Conservation (phyloP, 1,140 invertebrate genomes). For the Meloidogyne hapla region DNA sequence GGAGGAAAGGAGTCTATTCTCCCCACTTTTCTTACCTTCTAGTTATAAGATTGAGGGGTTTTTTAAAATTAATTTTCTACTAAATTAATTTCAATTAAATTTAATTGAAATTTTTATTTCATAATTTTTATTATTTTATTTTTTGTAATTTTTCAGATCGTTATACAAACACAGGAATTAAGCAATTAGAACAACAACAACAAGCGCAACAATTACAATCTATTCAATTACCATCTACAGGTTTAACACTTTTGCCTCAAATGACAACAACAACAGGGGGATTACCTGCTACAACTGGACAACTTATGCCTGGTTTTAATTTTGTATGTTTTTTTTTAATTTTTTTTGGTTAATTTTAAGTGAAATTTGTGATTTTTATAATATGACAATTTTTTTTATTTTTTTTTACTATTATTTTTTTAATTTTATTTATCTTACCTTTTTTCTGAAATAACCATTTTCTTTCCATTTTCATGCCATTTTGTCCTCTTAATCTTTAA, state of each 20-base stretch:
- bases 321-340: constrained; percentile 9
- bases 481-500: too few relatives aligned
- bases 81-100: too few relatives aligned
- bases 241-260: background rate
- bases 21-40: too few relatives aligned
- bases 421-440: background rate
- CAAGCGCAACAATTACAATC: constrained; percentile 9
- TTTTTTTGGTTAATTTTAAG: too few relatives aligned
- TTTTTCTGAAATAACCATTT: background rate
- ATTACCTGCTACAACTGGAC: background rate
- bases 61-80: too few relatives aligned
- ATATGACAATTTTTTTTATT: too few relatives aligned
- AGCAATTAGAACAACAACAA: constrained; percentile 14
- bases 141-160: constrained; percentile 3
- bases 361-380: too few relatives aligned
- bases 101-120: constrained; percentile 9
- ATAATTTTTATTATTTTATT: background rate
- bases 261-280: background rate
- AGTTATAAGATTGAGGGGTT: too few relatives aligned
- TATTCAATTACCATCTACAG: background rate
- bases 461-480: too few relatives aligned
- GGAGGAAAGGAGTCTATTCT: too few relatives aligned
- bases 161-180: constrained; percentile 27
- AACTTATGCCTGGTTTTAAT: constrained; percentile 20
- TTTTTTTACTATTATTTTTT: background rate